Percentiles rank a stretch among this genome's conserved stretches.
These are phyloP conservation scores for Otolemur crassicaudatus DNA, from an alignment of 2,797 vertebrate genomes.

Conservation along the genomic window DNA sequence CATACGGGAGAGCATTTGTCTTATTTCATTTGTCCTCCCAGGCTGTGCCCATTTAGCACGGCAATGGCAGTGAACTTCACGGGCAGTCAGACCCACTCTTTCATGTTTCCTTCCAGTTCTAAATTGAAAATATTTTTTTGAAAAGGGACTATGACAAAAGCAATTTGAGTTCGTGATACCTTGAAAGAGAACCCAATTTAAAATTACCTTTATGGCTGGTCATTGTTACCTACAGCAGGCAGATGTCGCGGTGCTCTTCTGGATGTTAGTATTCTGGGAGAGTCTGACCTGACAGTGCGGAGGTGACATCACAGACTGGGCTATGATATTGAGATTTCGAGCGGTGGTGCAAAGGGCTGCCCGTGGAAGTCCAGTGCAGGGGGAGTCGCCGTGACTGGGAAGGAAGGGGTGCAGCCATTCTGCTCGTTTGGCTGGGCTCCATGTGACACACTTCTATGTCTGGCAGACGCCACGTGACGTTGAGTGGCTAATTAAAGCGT, in stretches of 20 bases:
- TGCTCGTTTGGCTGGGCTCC: slow-evolving; percentile 58
- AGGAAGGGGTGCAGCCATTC: slow-evolving; percentile 56
- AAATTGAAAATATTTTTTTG: slow-evolving; percentile 79
- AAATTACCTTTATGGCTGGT: slow-evolving; percentile 57
- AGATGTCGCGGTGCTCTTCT: slow-evolving; percentile 56
- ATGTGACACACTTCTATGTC: slow-evolving; percentile 20
- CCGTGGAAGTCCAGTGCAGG: slow-evolving; percentile 53
- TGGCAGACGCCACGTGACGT: slow-evolving; percentile 65
- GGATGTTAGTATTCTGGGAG: slow-evolving; percentile 61
- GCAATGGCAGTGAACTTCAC: slow-evolving; percentile 25
- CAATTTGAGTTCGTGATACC: slow-evolving; percentile 81
- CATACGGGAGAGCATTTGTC: slow-evolving; percentile 70
- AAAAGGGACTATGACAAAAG: slow-evolving; percentile 72
- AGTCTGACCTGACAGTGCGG: slow-evolving; percentile 68
- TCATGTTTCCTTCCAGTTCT: slow-evolving; percentile 74
- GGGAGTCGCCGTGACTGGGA: slow-evolving; percentile 58
- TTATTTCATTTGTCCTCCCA: slow-evolving; percentile 74
- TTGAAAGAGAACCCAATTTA: slow-evolving; percentile 76
- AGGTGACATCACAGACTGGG: slow-evolving; percentile 60
- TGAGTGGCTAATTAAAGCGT: slow-evolving; percentile 71
- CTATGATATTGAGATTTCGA: slow-evolving; percentile 65
- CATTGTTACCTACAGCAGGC: slow-evolving; percentile 59
- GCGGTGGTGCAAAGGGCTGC: slow-evolving; percentile 44
- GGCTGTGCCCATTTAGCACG: slow-evolving; percentile 56
- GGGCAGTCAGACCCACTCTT: slow-evolving; percentile 64